A percentile compares a stretch with the other conserved stretches of the same genome.
These are phyloP conservation scores for Potamarius usumacintae DNA, from an alignment of 2,113 vertebrate species.

Conservation along the genomic window DNA sequence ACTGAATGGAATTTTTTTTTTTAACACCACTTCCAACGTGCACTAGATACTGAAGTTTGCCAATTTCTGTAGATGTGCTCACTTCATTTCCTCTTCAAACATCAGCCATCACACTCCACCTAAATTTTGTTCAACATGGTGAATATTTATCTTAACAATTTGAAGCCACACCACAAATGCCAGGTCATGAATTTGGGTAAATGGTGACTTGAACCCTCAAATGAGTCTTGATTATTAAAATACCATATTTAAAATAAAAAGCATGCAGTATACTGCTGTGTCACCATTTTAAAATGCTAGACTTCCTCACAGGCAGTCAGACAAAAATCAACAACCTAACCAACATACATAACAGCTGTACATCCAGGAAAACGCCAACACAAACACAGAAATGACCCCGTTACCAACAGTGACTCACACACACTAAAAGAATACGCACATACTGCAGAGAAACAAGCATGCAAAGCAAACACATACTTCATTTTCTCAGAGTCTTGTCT, in stretches of 20 bases:
- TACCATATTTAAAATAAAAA: not conserved
- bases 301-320: too few species aligned
- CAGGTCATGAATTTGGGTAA: not conserved
- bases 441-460: not conserved
- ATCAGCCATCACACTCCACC: not conserved
- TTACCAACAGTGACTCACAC: slow-evolving; percentile 19
- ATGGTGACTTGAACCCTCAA: not conserved
- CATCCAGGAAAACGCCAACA: slow-evolving; percentile 35
- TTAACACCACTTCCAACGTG: not conserved
- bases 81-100: not conserved
- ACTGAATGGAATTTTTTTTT: not conserved
- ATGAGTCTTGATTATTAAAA: not conserved
- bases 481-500: not conserved
- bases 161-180: not conserved
- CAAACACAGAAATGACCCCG: slow-evolving; percentile 36
- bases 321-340: not conserved
- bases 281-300: not conserved
- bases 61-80: not conserved
- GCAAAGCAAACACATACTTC: not conserved
- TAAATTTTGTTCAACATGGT: slow-evolving; percentile 11
- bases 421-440: not conserved
- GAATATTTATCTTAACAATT: not conserved
- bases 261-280: not conserved
- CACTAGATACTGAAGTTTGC: not conserved
- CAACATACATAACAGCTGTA: not conserved